Evolutionary conservation across 2,113 vertebrate genomes (phyloP).

Genomic region (Dipodomys merriami): DNA sequence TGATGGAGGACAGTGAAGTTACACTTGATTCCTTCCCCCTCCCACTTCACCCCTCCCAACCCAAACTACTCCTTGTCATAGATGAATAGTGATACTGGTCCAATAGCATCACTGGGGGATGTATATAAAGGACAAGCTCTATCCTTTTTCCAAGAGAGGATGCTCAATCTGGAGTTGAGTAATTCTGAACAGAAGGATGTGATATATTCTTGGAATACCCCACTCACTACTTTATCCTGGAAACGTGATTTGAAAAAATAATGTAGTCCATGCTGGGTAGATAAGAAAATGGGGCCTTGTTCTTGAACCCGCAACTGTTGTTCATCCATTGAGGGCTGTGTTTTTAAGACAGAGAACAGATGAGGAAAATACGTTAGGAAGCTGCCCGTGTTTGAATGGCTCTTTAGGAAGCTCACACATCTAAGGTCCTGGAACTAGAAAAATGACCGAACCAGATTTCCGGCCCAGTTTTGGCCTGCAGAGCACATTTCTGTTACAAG

Average conservation of each 20-base stretch:
- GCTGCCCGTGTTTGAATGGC: neutral
- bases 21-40: too few species aligned
- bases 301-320: neutral
- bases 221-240: neutral
- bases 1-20: neutral
- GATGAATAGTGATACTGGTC: neutral
- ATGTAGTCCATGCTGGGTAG: neutral
- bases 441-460: neutral
- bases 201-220: neutral
- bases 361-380: neutral
- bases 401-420: too few species aligned
- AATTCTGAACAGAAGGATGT: conserved; percentile 8
- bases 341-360: neutral
- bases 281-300: neutral
- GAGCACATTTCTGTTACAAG: neutral
- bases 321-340: neutral
- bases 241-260: neutral
- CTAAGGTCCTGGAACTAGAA: neutral
- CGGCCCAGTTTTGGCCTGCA: neutral
- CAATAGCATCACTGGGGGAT: neutral
- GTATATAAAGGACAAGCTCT: neutral
- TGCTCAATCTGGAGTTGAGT: conserved; percentile 21
- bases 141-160: neutral
- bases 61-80: neutral
- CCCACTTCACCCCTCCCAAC: neutral